phyloP scores from a whole-genome alignment of 1,140 invertebrate genomes.

The Adelges cooleyi region DNA sequence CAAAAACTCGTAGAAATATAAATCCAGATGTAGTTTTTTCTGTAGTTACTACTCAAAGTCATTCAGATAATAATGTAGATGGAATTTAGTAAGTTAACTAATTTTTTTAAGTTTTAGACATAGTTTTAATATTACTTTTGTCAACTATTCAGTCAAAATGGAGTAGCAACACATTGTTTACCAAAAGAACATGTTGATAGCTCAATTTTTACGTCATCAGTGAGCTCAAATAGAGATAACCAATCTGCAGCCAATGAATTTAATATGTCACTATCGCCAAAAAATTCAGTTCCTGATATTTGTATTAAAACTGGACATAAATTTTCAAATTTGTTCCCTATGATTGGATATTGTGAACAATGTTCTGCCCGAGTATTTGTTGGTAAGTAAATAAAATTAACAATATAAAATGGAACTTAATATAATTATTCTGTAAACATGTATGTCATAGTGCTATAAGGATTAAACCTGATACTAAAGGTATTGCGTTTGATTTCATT shows the following conservation, averaged over 20 bases:
- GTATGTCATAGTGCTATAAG: neutral
- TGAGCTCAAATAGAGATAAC: constrained; percentile 4
- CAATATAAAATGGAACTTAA: neutral
- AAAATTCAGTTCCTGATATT: constrained; percentile 25
- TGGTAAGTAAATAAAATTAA: constrained; percentile 3
- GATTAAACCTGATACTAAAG: neutral
- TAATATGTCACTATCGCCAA: constrained; percentile 4
- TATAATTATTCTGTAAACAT: neutral
- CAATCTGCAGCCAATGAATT: constrained; percentile 11
- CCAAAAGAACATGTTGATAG: neutral
- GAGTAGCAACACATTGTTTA: neutral
- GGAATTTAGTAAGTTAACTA: neutral
- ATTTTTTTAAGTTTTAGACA: neutral
- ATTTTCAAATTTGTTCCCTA: constrained; percentile 23
- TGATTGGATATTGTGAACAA: constrained; percentile 20
- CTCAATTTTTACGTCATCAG: neutral
- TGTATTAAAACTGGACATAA: constrained; percentile 24
- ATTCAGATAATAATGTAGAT: neutral
- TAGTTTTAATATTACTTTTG: too few relatives aligned
- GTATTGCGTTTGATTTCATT: too few relatives aligned
- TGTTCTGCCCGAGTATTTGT: constrained; percentile 25
- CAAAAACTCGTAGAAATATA: constrained; percentile 13
- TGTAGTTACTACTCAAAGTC: neutral
- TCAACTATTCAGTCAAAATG: constrained; percentile 2
- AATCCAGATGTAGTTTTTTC: constrained; percentile 25